Percentiles rank a stretch among this genome's conserved stretches.
phyloP scores from a whole-genome alignment of 2,888 invertebrate species.

The Cheilosia soror region DNA sequence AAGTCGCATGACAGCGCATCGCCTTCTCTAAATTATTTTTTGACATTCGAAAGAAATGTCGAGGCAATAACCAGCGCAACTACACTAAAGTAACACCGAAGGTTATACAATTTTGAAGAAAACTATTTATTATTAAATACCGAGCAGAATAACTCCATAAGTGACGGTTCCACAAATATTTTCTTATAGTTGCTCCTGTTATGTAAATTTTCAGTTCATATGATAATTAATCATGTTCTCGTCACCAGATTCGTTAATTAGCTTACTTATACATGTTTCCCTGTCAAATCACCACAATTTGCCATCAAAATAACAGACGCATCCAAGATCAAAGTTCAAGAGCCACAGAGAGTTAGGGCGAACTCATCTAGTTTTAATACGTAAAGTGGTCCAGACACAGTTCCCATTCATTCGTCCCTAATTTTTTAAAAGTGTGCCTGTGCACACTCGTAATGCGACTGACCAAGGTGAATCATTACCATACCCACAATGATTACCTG shows the following conservation, averaged over 20 bases:
- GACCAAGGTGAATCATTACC: slow-evolving; percentile 56
- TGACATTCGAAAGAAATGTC: too few relatives aligned
- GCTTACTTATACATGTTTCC: slow-evolving; percentile 4
- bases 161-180: background rate
- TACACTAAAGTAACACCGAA: too few relatives aligned
- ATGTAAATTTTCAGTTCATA: background rate
- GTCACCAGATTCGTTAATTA: slow-evolving; percentile 29
- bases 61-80: too few relatives aligned
- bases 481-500: slow-evolving; percentile 43
- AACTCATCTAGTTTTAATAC: slow-evolving; percentile 16
- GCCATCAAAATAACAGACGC: slow-evolving; percentile 45
- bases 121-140: too few relatives aligned
- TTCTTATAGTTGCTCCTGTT: background rate
- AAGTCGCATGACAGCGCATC: too few relatives aligned
- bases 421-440: slow-evolving; percentile 8
- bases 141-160: background rate
- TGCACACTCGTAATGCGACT: slow-evolving; percentile 3
- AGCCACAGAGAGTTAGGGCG: background rate
- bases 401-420: slow-evolving; percentile 49
- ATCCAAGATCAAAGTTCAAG: slow-evolving; percentile 57
- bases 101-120: too few relatives aligned
- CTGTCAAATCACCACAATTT: slow-evolving; percentile 54
- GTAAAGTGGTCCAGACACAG: slow-evolving; percentile 59
- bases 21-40: too few relatives aligned
- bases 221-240: slow-evolving; percentile 47